Base-by-base conservation (phyloP, 2,888 invertebrate species). In the Diabrotica balteata region DNA sequence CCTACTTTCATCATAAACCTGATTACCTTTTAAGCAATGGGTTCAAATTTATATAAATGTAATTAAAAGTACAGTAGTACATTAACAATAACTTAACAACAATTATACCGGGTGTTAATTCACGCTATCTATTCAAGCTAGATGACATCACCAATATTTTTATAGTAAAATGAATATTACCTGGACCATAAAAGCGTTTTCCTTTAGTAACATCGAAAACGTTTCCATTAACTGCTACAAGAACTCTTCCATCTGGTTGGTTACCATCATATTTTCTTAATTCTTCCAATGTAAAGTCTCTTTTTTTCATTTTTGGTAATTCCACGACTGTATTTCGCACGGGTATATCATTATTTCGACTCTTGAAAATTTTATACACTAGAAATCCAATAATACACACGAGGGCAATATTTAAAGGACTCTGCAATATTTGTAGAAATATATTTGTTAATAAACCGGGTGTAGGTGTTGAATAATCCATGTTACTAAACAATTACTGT, bases 161-260 rank as follows among this genome's bases (percentile, higher is more conserved):
- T 11, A 59, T 8, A 47, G 32, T 10, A 44, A 58, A 42, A 7
- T 54, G 45, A 47, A 42, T 45, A 8, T 83, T 86, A 96, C 97
- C 96, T 85, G 97, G 96, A 32, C 97, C 97, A 85, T 98, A 98
- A 84, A 96, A 96, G 72, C 90, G 88, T 80, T 92, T 93, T 68
- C 96, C 96, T 81, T 90, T 90, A 52, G 97, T 97, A 74, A 93
- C 96, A 86, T 98, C 98, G 85, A 95, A 98, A 61, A 98, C 93
- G 86, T 91, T 95, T 43, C 97, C 96, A 84, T 97, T 97, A 62
- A 98, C 94, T 8, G 95, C 97, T 53, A 98, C 90, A 73, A 97
- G 86, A 70, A 98, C 92, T 74, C 97, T 87, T 43, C 95, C 96
- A 80, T 97, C 96, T 45, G 90, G 86, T 79, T 92, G 93, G 64